Evolutionary conservation across 2,113 vertebrate genomes (phyloP).

Genomic region (Pterocles gutturalis): DNA sequence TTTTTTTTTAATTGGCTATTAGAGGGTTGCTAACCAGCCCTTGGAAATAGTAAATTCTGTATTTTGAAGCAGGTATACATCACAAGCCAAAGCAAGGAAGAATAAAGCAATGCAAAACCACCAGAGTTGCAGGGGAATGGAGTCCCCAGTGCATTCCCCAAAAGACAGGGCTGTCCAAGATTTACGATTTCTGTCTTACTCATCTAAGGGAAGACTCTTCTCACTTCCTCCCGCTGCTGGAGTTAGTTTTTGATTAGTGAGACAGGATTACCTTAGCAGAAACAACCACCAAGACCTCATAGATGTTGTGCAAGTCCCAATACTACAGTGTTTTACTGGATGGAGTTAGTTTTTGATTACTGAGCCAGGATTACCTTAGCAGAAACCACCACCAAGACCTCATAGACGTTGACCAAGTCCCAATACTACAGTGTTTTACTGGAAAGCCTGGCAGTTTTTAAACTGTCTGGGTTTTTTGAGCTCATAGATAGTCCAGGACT

Average conservation of each 20-base stretch:
- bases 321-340: slow-evolving; percentile 1
- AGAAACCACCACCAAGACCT: slow-evolving; percentile 26
- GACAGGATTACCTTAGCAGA: slow-evolving; percentile 57
- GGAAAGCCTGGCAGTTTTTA: slow-evolving; percentile 1
- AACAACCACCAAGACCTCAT: slow-evolving; percentile 22
- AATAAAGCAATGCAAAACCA: neutral
- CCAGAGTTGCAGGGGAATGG: neutral
- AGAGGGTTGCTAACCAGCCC: neutral
- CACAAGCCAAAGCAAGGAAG: neutral
- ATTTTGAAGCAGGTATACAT: neutral
- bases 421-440: slow-evolving; percentile 3
- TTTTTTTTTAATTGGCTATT: neutral
- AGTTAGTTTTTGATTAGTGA: neutral
- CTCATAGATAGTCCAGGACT: neutral
- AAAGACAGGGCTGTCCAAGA: neutral
- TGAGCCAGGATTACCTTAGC: slow-evolving; percentile 46
- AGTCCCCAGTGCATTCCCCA: neutral
- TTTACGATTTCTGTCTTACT: neutral
- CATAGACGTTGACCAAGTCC: slow-evolving; percentile 6
- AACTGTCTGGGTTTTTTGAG: neutral
- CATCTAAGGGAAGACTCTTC: slow-evolving; percentile 22
- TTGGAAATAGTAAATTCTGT: neutral
- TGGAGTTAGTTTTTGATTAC: neutral
- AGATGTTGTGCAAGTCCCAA: neutral
- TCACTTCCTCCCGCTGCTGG: slow-evolving; percentile 23